phyloP scores from a whole-genome alignment of 2,797 vertebrate species.

The Acrossocheilus wenchowensis region DNA sequence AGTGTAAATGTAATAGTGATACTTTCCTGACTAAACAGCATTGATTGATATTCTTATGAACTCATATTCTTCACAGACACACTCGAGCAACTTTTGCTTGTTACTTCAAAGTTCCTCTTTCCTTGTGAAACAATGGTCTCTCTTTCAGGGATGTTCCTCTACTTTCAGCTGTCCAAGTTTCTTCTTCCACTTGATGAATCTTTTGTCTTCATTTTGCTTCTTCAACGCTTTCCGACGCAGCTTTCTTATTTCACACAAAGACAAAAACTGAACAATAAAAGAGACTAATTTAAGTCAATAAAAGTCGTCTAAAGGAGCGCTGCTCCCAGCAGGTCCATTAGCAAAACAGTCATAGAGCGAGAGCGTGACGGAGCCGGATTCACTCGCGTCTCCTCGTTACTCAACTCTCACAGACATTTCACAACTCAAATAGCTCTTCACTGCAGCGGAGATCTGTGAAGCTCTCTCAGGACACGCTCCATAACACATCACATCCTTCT shows the following conservation, averaged over 20 bases:
- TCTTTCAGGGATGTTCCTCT: neutral
- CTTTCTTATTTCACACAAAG: slow-evolving; percentile 1
- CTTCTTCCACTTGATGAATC: neutral
- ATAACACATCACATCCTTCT: neutral
- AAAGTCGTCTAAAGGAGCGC: neutral
- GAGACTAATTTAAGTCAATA: slow-evolving; percentile 30
- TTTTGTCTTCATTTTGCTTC: neutral
- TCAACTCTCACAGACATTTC: neutral
- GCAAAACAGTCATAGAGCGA: neutral
- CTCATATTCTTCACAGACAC: neutral
- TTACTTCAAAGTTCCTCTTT: slow-evolving; percentile 5
- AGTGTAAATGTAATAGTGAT: neutral
- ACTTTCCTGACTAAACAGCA: neutral
- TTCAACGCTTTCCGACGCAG: neutral
- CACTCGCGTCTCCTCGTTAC: slow-evolving; percentile 23
- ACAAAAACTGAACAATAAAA: slow-evolving; percentile 12
- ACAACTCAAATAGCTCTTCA: neutral
- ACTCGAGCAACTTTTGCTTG: neutral
- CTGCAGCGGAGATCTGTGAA: neutral
- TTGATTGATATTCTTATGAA: neutral
- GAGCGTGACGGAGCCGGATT: neutral
- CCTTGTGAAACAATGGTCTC: neutral
- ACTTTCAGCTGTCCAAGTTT: neutral
- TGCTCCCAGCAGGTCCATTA: slow-evolving; percentile 18
- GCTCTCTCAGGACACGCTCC: neutral